Evolutionary conservation across 2,888 invertebrate species (phyloP).

Genomic region (Magallana nippona): DNA sequence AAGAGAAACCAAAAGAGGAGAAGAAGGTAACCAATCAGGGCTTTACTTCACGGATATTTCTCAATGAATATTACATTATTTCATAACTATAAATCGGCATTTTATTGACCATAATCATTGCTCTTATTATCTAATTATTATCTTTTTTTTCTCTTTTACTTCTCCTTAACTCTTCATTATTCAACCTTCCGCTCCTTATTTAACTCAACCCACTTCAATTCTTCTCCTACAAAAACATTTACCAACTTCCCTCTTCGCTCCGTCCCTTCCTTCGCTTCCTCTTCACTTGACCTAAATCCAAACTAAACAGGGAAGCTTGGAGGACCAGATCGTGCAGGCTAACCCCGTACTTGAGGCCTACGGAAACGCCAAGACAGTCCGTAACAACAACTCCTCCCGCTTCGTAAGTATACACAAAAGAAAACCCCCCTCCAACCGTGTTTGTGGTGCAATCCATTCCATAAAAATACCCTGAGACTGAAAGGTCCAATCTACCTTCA

Average conservation of each 20-base stretch:
- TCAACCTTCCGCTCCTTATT: background rate
- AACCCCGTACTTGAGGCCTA: constrained; percentile 83
- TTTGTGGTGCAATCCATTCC: background rate
- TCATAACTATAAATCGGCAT: too few relatives aligned
- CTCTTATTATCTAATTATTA: background rate
- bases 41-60: background rate
- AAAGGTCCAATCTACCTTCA: too few relatives aligned
- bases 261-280: constrained; percentile 5
- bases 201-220: background rate
- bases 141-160: background rate
- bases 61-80: too few relatives aligned
- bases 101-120: too few relatives aligned
- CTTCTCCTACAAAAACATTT: background rate
- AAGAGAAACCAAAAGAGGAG: constrained; percentile 59
- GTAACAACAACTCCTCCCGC: constrained; percentile 99
- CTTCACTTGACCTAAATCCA: background rate
- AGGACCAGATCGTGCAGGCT: constrained; percentile 99
- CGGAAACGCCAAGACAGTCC: constrained; percentile 77
- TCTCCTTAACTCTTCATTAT: background rate
- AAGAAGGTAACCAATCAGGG: constrained; percentile 59
- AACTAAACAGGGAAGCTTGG: constrained; percentile 83
- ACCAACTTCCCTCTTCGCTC: background rate
- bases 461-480: background rate
- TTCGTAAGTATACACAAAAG: constrained; percentile 91
- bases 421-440: background rate